Base-by-base conservation (phyloP, 2,888 invertebrate species). In the Alloplasta piceator region DNA sequence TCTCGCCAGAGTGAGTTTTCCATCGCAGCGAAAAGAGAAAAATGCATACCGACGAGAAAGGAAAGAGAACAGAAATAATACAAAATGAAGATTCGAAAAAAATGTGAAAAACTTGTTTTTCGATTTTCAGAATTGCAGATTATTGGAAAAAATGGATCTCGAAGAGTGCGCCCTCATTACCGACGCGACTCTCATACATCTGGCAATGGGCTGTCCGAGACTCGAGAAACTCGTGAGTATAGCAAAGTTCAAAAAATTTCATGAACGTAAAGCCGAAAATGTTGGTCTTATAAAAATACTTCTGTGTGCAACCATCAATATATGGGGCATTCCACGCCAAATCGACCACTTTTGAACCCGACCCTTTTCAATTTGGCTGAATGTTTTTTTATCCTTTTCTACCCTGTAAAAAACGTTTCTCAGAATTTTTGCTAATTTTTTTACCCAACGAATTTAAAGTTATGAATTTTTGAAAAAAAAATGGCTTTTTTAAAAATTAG, bases 111-210 rank as follows among this genome's bases (percentile, higher is more conserved):
- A 58, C 48, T 58, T 74, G 60, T 10, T 66, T 81, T 70, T 85
- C 74, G 52, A 85, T 82, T 93, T 93, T 16, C 92, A 98, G 97
- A 98, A 96, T 91, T 99, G 99, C 93, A 96, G 97, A 90, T 94
- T 97, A 90, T 93, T 99, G 87, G 98, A 99, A 91, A 96, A 98
- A 89, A 98, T 99, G 98, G 99, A 99, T 92, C 93, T 99, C 85
- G 99, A 99, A 92, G 99, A 99, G 93, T 99, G 99, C 92, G 96
- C 97, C 83, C 95, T 98, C 84, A 98, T 99, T 86, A 99, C 99
- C 0, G 99, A 99, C 93, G 94, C 96, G 58, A 98, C 99, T 0
- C 93, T 99, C 75, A 97, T 97, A 52, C 97, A 98, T 90, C 94
- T 99, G 85, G 97, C 99, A 56, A 97, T 97, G 94, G 98, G 98